phyloP scores from a whole-genome alignment of 2,888 invertebrate genomes.

The Watsonalla cultraria region DNA sequence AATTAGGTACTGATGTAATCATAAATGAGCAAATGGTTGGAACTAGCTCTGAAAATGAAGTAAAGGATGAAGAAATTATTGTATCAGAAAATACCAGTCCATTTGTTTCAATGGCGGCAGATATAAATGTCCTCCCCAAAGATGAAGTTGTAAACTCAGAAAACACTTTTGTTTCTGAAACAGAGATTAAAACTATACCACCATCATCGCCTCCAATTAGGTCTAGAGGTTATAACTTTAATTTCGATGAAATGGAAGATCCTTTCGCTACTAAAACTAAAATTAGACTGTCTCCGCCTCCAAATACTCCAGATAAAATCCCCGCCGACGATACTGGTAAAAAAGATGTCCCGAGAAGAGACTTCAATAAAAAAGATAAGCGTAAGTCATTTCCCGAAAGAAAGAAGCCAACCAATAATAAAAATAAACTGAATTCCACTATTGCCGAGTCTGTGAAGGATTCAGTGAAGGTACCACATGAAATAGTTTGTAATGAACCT shows the following conservation, averaged over 20 bases:
- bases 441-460: conserved; percentile 16
- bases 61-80: conserved; percentile 38
- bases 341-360: conserved; percentile 19
- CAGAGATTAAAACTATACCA: conserved; percentile 25
- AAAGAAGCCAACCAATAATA: conserved; percentile 28
- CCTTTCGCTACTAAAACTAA: conserved; percentile 63
- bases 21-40: not conserved
- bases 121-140: conserved; percentile 16
- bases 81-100: conserved; percentile 51
- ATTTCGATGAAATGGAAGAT: conserved; percentile 63
- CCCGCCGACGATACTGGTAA: conserved; percentile 11
- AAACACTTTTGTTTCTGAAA: conserved; percentile 21
- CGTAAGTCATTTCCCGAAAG: conserved; percentile 44
- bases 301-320: conserved; percentile 24
- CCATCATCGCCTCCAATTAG: conserved; percentile 50
- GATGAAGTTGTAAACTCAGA: conserved; percentile 22
- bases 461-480: conserved; percentile 2
- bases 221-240: conserved; percentile 60
- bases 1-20: not conserved
- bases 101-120: conserved; percentile 42
- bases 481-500: not conserved
- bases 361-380: conserved; percentile 27
- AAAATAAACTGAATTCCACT: conserved; percentile 40
- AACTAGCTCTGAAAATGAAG: not conserved
- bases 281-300: conserved; percentile 50